Evolutionary conservation across 1,140 invertebrate species (phyloP).

Genomic region (Drosophila sulfurigaster): DNA sequence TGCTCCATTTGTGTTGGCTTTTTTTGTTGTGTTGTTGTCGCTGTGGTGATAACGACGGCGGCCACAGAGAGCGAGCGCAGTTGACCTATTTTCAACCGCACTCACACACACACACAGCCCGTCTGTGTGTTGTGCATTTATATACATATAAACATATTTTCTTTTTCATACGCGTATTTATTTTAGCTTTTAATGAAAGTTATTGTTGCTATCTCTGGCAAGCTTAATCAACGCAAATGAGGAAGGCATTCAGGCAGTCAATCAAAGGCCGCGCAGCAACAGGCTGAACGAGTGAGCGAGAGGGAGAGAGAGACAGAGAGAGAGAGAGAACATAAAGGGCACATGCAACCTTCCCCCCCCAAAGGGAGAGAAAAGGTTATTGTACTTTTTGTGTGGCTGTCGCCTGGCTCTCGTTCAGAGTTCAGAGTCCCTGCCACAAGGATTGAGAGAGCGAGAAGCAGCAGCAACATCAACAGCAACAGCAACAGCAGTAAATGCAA

Average conservation of each 20-base stretch:
- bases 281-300: slow-evolving; percentile 37
- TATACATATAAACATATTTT: slow-evolving; percentile 47
- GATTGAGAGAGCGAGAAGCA: slow-evolving; percentile 24
- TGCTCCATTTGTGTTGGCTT: slow-evolving; percentile 41
- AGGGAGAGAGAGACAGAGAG: too few species aligned
- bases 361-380: slow-evolving; percentile 49
- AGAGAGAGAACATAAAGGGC: neutral
- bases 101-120: neutral
- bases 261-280: slow-evolving; percentile 50
- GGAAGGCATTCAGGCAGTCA: slow-evolving; percentile 44
- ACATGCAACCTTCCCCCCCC: slow-evolving; percentile 5
- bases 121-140: slow-evolving; percentile 14
- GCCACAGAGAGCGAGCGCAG: slow-evolving; percentile 29
- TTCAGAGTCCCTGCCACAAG: slow-evolving; percentile 58
- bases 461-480: slow-evolving; percentile 34
- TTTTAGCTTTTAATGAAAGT: slow-evolving; percentile 63
- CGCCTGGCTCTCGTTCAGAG: slow-evolving; percentile 12
- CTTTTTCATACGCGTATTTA: slow-evolving; percentile 13
- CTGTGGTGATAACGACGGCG: slow-evolving; percentile 42
- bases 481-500: slow-evolving; percentile 10
- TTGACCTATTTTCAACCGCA: slow-evolving; percentile 63
- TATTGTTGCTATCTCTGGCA: slow-evolving; percentile 63
- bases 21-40: slow-evolving; percentile 1
- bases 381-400: slow-evolving; percentile 51
- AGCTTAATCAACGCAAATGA: slow-evolving; percentile 75